A percentile compares a stretch with the other conserved stretches of the same genome.
These are phyloP conservation scores for Neodon shergylaensis DNA, from an alignment of 2,113 vertebrate genomes.

Conservation along the genomic window DNA sequence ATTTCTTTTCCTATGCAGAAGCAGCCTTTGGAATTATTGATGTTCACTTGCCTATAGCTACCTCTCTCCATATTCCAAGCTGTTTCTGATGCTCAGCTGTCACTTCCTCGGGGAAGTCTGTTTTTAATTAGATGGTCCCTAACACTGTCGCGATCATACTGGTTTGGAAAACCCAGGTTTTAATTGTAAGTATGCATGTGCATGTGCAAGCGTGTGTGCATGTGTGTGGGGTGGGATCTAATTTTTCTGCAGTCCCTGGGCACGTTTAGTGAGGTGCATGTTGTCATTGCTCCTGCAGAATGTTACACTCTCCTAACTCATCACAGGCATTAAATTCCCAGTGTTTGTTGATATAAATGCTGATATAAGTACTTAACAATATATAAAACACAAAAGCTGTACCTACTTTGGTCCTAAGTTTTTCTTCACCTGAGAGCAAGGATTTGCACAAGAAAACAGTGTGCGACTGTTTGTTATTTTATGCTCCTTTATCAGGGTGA, in stretches of 20 bases:
- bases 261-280: not conserved
- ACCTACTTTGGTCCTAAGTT: not conserved
- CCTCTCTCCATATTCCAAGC: slow-evolving; percentile 37
- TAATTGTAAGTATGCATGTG: not conserved
- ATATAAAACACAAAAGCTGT: slow-evolving; percentile 1
- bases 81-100: not conserved
- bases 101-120: slow-evolving; percentile 62
- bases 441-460: not conserved
- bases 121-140: slow-evolving; percentile 66
- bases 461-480: not conserved
- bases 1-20: slow-evolving; percentile 53
- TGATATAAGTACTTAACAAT: not conserved
- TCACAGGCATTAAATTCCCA: not conserved
- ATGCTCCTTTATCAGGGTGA: slow-evolving; percentile 25
- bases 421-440: not conserved
- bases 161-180: not conserved
- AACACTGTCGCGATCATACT: not conserved
- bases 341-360: not conserved
- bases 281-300: not conserved
- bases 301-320: not conserved
- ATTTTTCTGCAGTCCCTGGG: not conserved
- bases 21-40: slow-evolving; percentile 36
- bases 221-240: not conserved
- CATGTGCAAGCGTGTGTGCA: no score
- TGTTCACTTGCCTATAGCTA: not conserved